Evolutionary conservation across 2,888 invertebrate species (phyloP), one percentile per base, ranked within the genome.

Genomic region (Acanthosepion esculentum): DNA sequence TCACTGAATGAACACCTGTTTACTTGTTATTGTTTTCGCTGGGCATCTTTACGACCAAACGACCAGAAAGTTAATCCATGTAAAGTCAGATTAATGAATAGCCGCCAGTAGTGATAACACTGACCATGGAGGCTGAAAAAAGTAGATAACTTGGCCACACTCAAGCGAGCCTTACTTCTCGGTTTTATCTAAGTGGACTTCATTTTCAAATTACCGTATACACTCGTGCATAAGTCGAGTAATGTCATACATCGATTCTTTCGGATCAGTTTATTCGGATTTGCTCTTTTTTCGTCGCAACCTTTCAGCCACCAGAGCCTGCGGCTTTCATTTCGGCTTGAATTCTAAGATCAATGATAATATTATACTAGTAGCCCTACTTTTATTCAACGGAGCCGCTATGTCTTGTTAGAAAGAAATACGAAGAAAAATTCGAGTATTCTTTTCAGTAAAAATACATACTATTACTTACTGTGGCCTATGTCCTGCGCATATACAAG

Each of bases 11-110:
- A 33, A 15, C n/a, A 78, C 6, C 18, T 78, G 33, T 78, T 78
- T 78, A 78, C n/a, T n/a, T 78, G 78, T n/a, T 78, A 15, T 78
- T 78, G n/a, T 78, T 78, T 78, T 78, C n/a, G 33, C 78, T 78
- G 15, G 78, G 15, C 78, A 33, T 33, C n/a, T 78, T 78, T 78
- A n/a, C n/a, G 78, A 78, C 15, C 78, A 78, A 78, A 78, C n/a
- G 78, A 78, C 78, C 78, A 78, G 78, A 78, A 78, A 78, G 78
- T 78, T 78, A 78, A 78, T 78, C 78, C 78, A 78, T 78, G 78
- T 78, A 78, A 78, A 33, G 78, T 33, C 4, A 78, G 33, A 78
- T n/a, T 78, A 78, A 78, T 78, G 78, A 78, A 78, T 78, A 4
- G 78, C 78, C 78, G 15, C 78, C 33, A 18, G 78, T 33, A 78